Conservation (phyloP, 2,113 vertebrate genomes). For the Lipotes vexillifer region DNA sequence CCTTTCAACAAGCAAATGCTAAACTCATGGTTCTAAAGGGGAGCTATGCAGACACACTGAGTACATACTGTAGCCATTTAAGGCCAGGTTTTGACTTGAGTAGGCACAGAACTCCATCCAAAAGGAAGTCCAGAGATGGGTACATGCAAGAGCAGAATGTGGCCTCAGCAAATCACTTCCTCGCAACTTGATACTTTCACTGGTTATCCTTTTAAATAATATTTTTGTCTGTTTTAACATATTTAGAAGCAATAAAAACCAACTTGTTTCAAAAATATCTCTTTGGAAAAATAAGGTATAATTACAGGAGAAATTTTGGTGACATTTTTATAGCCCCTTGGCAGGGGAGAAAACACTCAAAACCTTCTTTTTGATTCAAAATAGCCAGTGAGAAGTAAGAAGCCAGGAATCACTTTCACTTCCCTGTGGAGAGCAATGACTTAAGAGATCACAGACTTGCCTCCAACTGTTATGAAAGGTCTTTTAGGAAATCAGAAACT, state of each 20-base stretch:
- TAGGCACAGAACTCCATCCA: slow-evolving; percentile 68
- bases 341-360: neutral
- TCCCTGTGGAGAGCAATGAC: slow-evolving; percentile 38
- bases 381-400: slow-evolving; percentile 69
- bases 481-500: slow-evolving; percentile 29
- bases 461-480: neutral
- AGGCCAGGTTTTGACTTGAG: slow-evolving; percentile 65
- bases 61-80: slow-evolving; percentile 55
- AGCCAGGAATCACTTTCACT: slow-evolving; percentile 58
- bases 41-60: slow-evolving; percentile 58
- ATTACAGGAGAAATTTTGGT: neutral
- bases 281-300: slow-evolving; percentile 14
- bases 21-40: slow-evolving; percentile 75
- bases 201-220: slow-evolving; percentile 51
- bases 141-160: slow-evolving; percentile 71
- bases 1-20: slow-evolving; percentile 71
- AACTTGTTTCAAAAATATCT: neutral
- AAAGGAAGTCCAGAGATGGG: slow-evolving; percentile 64
- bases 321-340: neutral
- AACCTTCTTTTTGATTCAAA: slow-evolving; percentile 32
- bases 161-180: slow-evolving; percentile 54
- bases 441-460: slow-evolving; percentile 23
- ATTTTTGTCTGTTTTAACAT: neutral
- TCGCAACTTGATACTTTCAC: slow-evolving; percentile 57
- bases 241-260: neutral